Percentiles rank a stretch among this genome's conserved stretches.
These are phyloP conservation scores for Engraulis encrasicolus DNA, from an alignment of 2,113 vertebrate genomes.

Conservation along the genomic window DNA sequence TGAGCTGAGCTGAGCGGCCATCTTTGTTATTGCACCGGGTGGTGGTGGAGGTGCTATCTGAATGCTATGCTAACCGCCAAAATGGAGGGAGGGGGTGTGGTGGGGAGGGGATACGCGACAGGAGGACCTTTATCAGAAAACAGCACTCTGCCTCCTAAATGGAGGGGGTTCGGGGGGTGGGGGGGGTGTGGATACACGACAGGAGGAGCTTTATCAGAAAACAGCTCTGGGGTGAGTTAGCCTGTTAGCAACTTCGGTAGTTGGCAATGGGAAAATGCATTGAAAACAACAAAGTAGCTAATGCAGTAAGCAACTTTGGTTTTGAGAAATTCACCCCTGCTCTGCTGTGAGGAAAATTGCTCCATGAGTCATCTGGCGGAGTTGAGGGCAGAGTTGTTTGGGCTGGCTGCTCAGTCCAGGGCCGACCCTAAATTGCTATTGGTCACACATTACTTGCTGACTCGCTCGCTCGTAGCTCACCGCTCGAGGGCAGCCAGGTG, in stretches of 20 bases:
- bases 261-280: too few species aligned
- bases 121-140: not conserved
- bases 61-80: not conserved
- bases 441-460: too few species aligned
- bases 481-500: not conserved
- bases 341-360: conserved; percentile 12
- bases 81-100: not conserved
- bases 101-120: too few species aligned
- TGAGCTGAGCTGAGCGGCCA: not conserved
- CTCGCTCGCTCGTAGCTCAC: not conserved
- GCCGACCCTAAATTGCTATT: not conserved
- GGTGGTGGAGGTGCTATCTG: not conserved
- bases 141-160: too few species aligned
- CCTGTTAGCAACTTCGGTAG: too few species aligned
- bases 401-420: not conserved
- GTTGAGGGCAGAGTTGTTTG: not conserved
- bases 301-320: too few species aligned
- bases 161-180: too few species aligned
- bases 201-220: not conserved
- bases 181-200: too few species aligned
- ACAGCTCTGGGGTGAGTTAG: too few species aligned
- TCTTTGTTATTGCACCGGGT: not conserved
- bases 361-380: not conserved
- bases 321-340: too few species aligned
- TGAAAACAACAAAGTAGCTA: too few species aligned